phyloP scores from a whole-genome alignment of 2,113 vertebrate genomes.

The Thalassarche chlororhynchos region DNA sequence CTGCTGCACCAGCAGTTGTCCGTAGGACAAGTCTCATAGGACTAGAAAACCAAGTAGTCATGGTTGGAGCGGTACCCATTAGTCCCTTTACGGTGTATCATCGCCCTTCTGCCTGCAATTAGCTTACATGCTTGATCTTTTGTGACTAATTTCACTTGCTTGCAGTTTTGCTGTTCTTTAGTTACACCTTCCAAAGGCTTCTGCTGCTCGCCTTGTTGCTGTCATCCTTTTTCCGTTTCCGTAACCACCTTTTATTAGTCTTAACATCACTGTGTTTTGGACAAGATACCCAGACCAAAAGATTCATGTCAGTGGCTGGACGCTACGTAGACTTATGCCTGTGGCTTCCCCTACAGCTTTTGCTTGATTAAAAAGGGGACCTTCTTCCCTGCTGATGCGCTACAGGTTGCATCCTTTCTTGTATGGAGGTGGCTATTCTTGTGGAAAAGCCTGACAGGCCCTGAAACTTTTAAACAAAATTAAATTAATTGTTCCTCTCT shows the following conservation, averaged over 20 bases:
- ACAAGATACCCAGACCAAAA: not conserved
- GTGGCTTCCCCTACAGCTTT: not conserved
- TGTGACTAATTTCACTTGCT: not conserved
- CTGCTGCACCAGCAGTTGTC: not conserved
- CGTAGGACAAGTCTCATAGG: not conserved
- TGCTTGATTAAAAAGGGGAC: not conserved
- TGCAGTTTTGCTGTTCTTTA: not conserved
- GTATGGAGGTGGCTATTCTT: not conserved
- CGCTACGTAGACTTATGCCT: rapidly evolving
- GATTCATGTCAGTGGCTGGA: not conserved
- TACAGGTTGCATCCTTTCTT: not conserved
- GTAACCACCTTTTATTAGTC: not conserved
- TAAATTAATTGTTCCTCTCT: not conserved
- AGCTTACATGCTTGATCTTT: not conserved
- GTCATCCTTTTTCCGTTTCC: not conserved
- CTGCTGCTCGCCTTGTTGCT: not conserved
- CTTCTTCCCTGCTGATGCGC: not conserved
- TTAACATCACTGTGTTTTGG: not conserved
- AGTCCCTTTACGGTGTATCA: not conserved
- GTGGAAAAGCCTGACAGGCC: not conserved
- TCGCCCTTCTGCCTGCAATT: not conserved
- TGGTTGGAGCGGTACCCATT: not conserved
- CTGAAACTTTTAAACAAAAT: not conserved
- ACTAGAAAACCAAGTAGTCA: not conserved
- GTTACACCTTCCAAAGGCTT: not conserved